A percentile compares a stretch with the other conserved stretches of the same genome.
Conservation (phyloP, 1,140 invertebrate genomes). For the Reticulitermes speratus region DNA sequence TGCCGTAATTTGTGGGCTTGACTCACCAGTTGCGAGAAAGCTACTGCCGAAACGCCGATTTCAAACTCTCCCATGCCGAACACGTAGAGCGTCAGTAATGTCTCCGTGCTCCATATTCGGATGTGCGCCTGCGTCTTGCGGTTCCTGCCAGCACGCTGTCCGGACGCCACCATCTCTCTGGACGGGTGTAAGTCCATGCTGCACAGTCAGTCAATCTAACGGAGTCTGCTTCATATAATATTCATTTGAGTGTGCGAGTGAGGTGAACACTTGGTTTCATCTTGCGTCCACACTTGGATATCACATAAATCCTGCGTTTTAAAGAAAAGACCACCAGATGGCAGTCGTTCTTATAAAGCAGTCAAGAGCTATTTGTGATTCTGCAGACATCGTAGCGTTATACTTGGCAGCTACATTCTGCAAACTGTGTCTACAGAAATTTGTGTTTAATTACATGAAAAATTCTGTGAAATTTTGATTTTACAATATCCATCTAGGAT, state of each 20-base stretch:
- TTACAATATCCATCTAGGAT: no score
- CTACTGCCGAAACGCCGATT: slow-evolving; percentile 82
- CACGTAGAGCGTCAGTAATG: slow-evolving; percentile 85
- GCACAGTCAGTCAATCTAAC: slow-evolving; percentile 34
- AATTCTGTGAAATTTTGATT: no score
- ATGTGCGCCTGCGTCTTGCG: slow-evolving; percentile 87
- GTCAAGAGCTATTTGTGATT: no score
- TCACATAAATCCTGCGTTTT: no score
- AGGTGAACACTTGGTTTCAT: background rate
- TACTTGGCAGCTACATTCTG: no score
- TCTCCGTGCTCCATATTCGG: slow-evolving; percentile 91
- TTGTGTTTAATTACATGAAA: no score
- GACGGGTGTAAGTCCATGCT: slow-evolving; percentile 90
- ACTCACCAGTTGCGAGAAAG: slow-evolving; percentile 82
- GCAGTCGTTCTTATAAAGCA: no score
- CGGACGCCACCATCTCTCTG: slow-evolving; percentile 85
- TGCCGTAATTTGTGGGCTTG: background rate
- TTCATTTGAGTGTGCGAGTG: background rate
- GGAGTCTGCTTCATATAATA: background rate
- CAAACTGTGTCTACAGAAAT: no score
- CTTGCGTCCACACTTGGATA: background rate
- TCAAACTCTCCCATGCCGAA: slow-evolving; percentile 91
- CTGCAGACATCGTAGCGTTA: no score
- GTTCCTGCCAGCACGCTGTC: slow-evolving; percentile 78
- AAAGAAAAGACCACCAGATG: no score